These are phyloP conservation scores for Momotus momota DNA, from an alignment of 2,797 vertebrate genomes.

Conservation along the genomic window DNA sequence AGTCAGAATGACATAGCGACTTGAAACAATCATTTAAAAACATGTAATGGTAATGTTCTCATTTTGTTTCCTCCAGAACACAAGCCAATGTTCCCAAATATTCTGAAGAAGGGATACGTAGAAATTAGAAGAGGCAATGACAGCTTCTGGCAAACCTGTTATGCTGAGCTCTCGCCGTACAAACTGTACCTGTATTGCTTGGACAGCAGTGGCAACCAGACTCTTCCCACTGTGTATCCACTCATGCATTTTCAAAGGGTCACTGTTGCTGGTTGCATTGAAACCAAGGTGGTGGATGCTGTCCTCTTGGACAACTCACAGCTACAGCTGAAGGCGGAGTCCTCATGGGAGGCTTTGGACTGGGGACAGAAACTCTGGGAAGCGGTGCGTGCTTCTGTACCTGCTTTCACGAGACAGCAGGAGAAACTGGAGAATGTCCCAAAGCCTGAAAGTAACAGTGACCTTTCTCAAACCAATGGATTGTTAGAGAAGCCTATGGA, in stretches of 20 bases:
- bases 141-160: slow-evolving; percentile 90
- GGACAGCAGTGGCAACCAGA: slow-evolving; percentile 92
- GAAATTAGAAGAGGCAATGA: slow-evolving; percentile 89
- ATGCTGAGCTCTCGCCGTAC: slow-evolving; percentile 91
- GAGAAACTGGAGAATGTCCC: slow-evolving; percentile 75
- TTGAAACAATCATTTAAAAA: neutral
- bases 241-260: slow-evolving; percentile 93
- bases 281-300: slow-evolving; percentile 88
- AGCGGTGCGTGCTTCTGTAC: slow-evolving; percentile 80
- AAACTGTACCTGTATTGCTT: slow-evolving; percentile 89
- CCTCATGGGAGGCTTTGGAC: slow-evolving; percentile 91
- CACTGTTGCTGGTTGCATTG: slow-evolving; percentile 81
- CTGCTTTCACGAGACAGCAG: slow-evolving; percentile 71
- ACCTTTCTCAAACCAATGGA: slow-evolving; percentile 64
- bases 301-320: slow-evolving; percentile 91
- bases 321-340: slow-evolving; percentile 90
- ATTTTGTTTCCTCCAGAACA: slow-evolving; percentile 80
- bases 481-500: slow-evolving; percentile 71
- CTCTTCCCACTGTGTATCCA: slow-evolving; percentile 86
- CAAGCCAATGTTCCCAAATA: slow-evolving; percentile 84
- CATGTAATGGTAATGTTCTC: neutral
- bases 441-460: slow-evolving; percentile 61
- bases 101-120: slow-evolving; percentile 92
- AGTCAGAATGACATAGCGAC: neutral
- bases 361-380: slow-evolving; percentile 94